Evolutionary conservation across 2,888 invertebrate genomes (phyloP).

Genomic region (Cristatella mucedo): DNA sequence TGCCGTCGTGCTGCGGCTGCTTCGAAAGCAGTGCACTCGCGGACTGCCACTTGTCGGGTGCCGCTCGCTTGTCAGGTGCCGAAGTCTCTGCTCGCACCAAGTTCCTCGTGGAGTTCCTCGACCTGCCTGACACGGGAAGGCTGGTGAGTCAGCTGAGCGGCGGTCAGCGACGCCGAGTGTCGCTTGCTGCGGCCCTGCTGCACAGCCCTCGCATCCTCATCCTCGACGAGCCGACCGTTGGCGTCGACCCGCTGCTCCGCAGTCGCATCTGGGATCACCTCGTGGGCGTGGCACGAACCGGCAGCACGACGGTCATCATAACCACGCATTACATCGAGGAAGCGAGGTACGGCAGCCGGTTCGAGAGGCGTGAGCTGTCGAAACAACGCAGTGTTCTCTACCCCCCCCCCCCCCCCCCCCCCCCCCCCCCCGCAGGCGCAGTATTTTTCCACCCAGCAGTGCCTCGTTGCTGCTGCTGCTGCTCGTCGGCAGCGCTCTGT

Average conservation of each 20-base stretch:
- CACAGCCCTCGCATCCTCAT: conserved; percentile 73
- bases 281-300: conserved; percentile 70
- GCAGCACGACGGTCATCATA: conserved; percentile 80
- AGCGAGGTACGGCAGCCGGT: conserved; percentile 43
- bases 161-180: conserved; percentile 75
- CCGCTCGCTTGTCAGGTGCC: too few species aligned
- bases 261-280: conserved; percentile 76
- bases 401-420: too few species aligned
- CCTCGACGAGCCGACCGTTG: conserved; percentile 80
- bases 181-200: conserved; percentile 77
- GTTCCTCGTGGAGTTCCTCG: conserved; percentile 73
- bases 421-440: too few species aligned
- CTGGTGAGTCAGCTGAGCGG: conserved; percentile 68
- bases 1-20: too few species aligned
- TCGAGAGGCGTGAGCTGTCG: too few species aligned
- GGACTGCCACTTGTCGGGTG: too few species aligned
- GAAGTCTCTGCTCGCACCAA: conserved; percentile 65
- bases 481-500: too few species aligned
- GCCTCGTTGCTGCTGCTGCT: too few species aligned
- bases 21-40: too few species aligned
- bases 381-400: too few species aligned
- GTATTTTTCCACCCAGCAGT: too few species aligned
- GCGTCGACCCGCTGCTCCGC: conserved; percentile 67
- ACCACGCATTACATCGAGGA: conserved; percentile 93
- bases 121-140: conserved; percentile 68